phyloP scores from a whole-genome alignment of 2,888 invertebrate species.

The Cryptophagus acutangulus region DNA sequence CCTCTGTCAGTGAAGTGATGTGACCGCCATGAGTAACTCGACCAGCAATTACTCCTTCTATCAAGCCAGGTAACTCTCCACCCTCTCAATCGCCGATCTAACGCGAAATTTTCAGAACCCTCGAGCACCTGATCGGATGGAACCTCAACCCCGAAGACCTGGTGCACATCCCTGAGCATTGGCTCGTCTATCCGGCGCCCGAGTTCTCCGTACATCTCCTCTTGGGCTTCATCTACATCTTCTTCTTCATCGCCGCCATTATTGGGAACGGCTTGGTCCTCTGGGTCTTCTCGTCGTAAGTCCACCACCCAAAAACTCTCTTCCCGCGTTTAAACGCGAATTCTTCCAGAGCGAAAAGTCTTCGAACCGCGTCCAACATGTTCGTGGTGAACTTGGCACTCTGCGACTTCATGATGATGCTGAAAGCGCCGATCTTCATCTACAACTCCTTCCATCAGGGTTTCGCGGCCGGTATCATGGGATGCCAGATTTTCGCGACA shows the following conservation, averaged over 20 bases:
- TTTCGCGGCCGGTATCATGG: slow-evolving; percentile 66
- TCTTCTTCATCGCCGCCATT: slow-evolving; percentile 54
- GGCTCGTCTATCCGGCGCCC: slow-evolving; percentile 75
- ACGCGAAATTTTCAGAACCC: no score
- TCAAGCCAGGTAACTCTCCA: no score
- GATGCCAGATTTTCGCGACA: slow-evolving; percentile 71
- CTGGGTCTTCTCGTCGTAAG: slow-evolving; percentile 77
- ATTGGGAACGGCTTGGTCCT: slow-evolving; percentile 81
- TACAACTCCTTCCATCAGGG: slow-evolving; percentile 78
- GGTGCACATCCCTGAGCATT: slow-evolving; percentile 73
- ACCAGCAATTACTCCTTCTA: no score
- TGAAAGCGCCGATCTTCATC: slow-evolving; percentile 78
- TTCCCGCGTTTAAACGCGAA: not conserved
- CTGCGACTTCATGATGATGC: slow-evolving; percentile 83
- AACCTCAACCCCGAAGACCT: slow-evolving; percentile 74
- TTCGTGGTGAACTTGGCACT: slow-evolving; percentile 78
- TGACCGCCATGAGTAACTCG: no score
- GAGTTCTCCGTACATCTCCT: slow-evolving; percentile 77
- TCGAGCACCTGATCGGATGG: no score
- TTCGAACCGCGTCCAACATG: slow-evolving; percentile 77
- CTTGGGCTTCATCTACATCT: slow-evolving; percentile 67
- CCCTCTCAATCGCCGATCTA: no score
- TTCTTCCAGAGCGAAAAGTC: slow-evolving; percentile 59
- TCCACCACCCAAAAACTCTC: not conserved
- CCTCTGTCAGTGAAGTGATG: no score